Conservation (phyloP, 2,113 vertebrate genomes). For the Pteropus alecto region DNA sequence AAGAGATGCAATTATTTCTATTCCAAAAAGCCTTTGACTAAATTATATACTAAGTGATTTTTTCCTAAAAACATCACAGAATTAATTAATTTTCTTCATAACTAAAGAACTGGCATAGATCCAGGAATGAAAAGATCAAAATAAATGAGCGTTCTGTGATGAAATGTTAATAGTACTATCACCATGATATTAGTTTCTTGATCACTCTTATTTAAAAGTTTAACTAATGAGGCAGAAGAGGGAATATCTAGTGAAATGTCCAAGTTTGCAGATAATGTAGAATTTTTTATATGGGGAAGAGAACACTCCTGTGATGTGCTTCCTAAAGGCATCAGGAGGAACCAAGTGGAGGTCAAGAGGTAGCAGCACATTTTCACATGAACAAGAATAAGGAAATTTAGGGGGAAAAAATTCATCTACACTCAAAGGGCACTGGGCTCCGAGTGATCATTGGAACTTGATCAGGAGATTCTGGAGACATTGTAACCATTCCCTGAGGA, state of each 20-base stretch:
- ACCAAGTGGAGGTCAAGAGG: neutral
- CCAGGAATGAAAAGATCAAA: neutral
- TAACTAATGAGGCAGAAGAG: slow-evolving; percentile 11
- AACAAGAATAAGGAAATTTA: neutral
- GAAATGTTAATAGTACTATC: slow-evolving; percentile 31
- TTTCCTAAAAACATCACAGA: neutral
- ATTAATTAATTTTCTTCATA: slow-evolving; percentile 35
- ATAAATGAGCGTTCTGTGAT: slow-evolving; percentile 11
- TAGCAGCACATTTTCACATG: neutral
- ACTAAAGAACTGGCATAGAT: neutral
- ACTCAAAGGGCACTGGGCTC: neutral
- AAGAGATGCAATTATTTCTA: slow-evolving; percentile 52
- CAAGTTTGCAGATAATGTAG: neutral
- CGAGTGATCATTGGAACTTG: neutral
- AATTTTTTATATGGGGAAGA: neutral
- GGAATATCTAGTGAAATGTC: neutral
- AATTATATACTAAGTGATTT: slow-evolving; percentile 49
- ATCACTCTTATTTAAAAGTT: slow-evolving; percentile 1
- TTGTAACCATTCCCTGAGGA: neutral
- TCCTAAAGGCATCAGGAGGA: neutral
- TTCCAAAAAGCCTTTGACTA: slow-evolving; percentile 47
- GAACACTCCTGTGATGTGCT: neutral
- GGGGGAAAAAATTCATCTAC: neutral
- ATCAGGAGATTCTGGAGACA: neutral
- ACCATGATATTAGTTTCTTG: neutral